Evolutionary conservation across 1,140 invertebrate species (phyloP), one percentile per base, ranked within the genome.

Genomic region (Cotesia chilonis): DNA sequence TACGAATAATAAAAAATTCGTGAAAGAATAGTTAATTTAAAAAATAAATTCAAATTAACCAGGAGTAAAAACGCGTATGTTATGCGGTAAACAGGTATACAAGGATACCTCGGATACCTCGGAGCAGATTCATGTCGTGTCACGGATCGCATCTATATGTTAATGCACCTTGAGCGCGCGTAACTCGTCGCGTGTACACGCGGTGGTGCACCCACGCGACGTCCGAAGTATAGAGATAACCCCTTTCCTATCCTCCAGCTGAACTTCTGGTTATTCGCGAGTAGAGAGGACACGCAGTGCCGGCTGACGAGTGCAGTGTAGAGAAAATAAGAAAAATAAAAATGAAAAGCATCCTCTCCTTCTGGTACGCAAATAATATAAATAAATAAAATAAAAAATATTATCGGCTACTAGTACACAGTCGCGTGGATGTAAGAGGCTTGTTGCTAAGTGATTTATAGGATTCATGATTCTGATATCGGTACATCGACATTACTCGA

Each of bases 91-190:
- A 47, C 41, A 47, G 5, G 41, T 47, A 47, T 47, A 47, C 41
- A 47, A 47, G 41, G 6, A 47, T 47, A 47, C 41, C 41, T 47
- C 41, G 41, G 6, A 47, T 47, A 47, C 41, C 41, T 47, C 41
- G 41, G 41, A 38, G 60, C 37, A 73, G 75, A 74, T 73, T 68
- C 81, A 80, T 80, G 76, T 76, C 79, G 77, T 75, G 77, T 81
- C 80, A 80, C 79, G 80, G 73, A 83, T 80, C 78, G 80, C 80
- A 82, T 83, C 81, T 83, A 82, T 83, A 83, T 82, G 81, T 83
- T 82, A 83, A 83, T 83, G 77, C 73, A 59, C 68, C 75, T 75
- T 73, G 72, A 77, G 74, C 71, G 77, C 72, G 74, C 73, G 76
- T 80, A 79, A 80, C 72, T 79, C 70, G 74, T 75, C 74, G 73